Evolutionary conservation across 2,797 vertebrate species (phyloP), one percentile per base, ranked within the genome.

Genomic region (Bucorvus abyssinicus): DNA sequence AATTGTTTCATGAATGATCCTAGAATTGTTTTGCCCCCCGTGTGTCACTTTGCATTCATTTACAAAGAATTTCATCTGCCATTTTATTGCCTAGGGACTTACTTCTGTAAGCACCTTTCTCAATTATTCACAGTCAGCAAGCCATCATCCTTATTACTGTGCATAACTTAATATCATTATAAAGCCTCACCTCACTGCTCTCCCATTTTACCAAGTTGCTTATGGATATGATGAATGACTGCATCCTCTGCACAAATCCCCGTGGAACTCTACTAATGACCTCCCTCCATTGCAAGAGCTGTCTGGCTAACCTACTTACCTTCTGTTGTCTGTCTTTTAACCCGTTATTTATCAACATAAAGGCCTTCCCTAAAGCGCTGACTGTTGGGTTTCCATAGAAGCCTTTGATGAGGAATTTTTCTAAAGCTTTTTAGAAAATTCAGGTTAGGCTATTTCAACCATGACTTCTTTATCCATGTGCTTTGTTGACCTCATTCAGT

Each of bases 301-400:
- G 49, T 61, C 90, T 95, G 73, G 40, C 77, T 95, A 95, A 95
- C 94, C 85, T 90, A 83, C 83, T 91, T 96, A 91, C 69, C 79
- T 95, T 94, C 90, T 91, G 93, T 94, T 95, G 40, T 34, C 64
- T 88, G 73, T 91, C 86, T 90, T 88, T 90, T 91, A 90, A 90
- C 89, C 83, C 61, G 83, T 91, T 94, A 95, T 96, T 95, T 93
- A 89, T 96, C 93, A 95, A 84, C 55, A 88, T 88, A 95, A 96
- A 95, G 67, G 84, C 88, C 56, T 95, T 95, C 75, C 68, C 70
- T 93, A 76, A 95, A 88, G 73, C 83, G 87, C 70, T 76, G 45
- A 78, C 44, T 75, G 34, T 60, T 92, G 79, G 42, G 50, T 96
- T 96, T 94, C 87, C 77, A 75, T 80, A 90, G 84, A 95, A 93